These are phyloP conservation scores for Paedocypris sp. DNA, from an alignment of 2,113 vertebrate species.

Conservation along the genomic window DNA sequence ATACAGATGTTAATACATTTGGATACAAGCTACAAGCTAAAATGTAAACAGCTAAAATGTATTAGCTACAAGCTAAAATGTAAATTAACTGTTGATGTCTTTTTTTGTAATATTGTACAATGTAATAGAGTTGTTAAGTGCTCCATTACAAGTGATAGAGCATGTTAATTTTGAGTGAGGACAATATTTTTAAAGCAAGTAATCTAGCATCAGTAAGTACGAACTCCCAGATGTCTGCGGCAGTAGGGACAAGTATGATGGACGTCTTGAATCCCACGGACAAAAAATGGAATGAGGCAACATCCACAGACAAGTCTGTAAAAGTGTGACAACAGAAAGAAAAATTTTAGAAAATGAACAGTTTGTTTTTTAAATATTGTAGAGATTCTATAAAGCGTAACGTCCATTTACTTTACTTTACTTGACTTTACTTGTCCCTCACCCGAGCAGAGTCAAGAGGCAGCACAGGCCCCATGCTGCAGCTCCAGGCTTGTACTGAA, in stretches of 20 bases:
- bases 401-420: not conserved
- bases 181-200: no score
- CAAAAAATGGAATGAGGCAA: constrained; percentile 21
- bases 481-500: constrained; percentile 6
- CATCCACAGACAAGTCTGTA: constrained; percentile 21
- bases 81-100: no score
- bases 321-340: not conserved
- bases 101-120: no score
- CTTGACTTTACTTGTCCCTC: not conserved
- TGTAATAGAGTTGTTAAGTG: no score
- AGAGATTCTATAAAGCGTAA: not conserved
- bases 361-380: no score
- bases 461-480: constrained; percentile 18
- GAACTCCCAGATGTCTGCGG: not conserved
- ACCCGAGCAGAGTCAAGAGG: constrained; percentile 7
- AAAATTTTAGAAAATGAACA: not conserved
- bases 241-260: constrained; percentile 19
- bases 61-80: no score
- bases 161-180: no score
- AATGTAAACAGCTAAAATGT: no score
- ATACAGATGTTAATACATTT: no score
- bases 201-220: not conserved
- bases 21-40: no score
- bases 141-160: no score
- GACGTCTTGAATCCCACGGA: not conserved